Percentiles rank a stretch among this genome's conserved stretches.
Evolutionary conservation across 2,888 invertebrate species (phyloP).

Genomic region (Phengaris arion): DNA sequence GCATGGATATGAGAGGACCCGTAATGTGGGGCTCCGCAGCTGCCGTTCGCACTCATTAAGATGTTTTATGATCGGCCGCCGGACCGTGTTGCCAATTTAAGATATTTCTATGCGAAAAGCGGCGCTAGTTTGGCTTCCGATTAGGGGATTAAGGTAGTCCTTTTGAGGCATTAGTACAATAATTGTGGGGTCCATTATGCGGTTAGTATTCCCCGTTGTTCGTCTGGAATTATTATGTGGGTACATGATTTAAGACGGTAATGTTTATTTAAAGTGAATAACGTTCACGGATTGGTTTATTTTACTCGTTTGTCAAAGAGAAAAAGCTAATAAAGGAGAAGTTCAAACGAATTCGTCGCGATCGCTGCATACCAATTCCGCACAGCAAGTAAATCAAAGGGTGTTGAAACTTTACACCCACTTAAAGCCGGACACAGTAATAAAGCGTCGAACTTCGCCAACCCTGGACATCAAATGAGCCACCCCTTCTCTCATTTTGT

Average conservation of each 20-base stretch:
- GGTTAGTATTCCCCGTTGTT: slow-evolving; percentile 60
- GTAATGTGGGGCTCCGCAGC: slow-evolving; percentile 77
- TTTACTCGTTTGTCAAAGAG: slow-evolving; percentile 40
- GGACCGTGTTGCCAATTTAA: slow-evolving; percentile 79
- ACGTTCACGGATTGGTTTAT: not conserved
- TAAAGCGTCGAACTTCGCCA: slow-evolving; percentile 78
- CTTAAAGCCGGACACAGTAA: slow-evolving; percentile 80
- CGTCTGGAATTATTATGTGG: slow-evolving; percentile 42
- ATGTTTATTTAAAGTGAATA: slow-evolving; percentile 22
- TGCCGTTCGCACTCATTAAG: slow-evolving; percentile 79
- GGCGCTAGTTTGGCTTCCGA: slow-evolving; percentile 78
- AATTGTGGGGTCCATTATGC: slow-evolving; percentile 72
- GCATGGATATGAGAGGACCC: slow-evolving; percentile 79
- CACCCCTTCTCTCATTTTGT: slow-evolving; percentile 72
- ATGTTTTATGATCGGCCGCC: slow-evolving; percentile 79
- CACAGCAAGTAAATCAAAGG: slow-evolving; percentile 78
- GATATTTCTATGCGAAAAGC: slow-evolving; percentile 79
- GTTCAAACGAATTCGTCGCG: slow-evolving; percentile 62
- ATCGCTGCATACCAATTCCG: slow-evolving; percentile 66
- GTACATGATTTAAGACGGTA: slow-evolving; percentile 33
- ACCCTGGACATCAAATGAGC: slow-evolving; percentile 75
- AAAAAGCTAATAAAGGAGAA: slow-evolving; percentile 38
- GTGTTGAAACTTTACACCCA: slow-evolving; percentile 80
- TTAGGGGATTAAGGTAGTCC: slow-evolving; percentile 77
- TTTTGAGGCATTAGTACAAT: slow-evolving; percentile 77